These are phyloP conservation scores for Aphelenchoides bicaudatus DNA, from an alignment of 2,888 invertebrate species.

Conservation along the genomic window DNA sequence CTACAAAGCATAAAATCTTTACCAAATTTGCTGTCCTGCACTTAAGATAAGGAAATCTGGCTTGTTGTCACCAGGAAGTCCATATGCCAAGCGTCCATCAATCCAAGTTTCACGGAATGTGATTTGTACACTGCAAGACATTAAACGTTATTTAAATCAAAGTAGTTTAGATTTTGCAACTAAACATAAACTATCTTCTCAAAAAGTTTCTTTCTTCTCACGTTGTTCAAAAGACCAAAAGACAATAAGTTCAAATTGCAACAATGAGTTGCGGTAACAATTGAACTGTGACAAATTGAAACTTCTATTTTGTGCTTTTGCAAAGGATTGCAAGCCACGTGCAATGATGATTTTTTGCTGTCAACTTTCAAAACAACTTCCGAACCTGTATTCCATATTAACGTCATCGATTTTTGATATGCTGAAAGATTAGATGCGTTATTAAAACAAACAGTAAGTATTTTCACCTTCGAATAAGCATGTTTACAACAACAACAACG, in stretches of 20 bases:
- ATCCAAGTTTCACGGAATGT: slow-evolving; percentile 96
- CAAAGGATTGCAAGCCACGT: too few relatives aligned
- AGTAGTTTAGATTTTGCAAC: too few relatives aligned
- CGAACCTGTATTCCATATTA: slow-evolving; percentile 55
- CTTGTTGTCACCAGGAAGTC: slow-evolving; percentile 40
- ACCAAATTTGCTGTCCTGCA: slow-evolving; percentile 77
- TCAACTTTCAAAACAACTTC: too few relatives aligned
- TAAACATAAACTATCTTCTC: too few relatives aligned
- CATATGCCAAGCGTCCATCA: slow-evolving; percentile 72
- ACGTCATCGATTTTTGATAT: slow-evolving; percentile 60
- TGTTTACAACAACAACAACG: slow-evolving; percentile 56
- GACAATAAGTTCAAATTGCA: too few relatives aligned
- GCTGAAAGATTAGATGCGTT: slow-evolving; percentile 29
- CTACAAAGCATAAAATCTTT: background rate
- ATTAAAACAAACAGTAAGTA: slow-evolving; percentile 10
- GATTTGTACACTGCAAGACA: slow-evolving; percentile 76
- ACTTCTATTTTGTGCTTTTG: too few relatives aligned
- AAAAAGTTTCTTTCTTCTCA: too few relatives aligned
- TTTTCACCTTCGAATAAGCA: slow-evolving; percentile 53
- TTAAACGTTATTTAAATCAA: background rate
- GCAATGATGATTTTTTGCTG: too few relatives aligned
- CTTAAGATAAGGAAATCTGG: slow-evolving; percentile 58
- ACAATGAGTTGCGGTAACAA: too few relatives aligned
- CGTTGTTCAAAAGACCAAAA: too few relatives aligned
- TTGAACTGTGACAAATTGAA: too few relatives aligned